Evolutionary conservation across 1,140 invertebrate species (phyloP).

Genomic region (Orchesella cincta): DNA sequence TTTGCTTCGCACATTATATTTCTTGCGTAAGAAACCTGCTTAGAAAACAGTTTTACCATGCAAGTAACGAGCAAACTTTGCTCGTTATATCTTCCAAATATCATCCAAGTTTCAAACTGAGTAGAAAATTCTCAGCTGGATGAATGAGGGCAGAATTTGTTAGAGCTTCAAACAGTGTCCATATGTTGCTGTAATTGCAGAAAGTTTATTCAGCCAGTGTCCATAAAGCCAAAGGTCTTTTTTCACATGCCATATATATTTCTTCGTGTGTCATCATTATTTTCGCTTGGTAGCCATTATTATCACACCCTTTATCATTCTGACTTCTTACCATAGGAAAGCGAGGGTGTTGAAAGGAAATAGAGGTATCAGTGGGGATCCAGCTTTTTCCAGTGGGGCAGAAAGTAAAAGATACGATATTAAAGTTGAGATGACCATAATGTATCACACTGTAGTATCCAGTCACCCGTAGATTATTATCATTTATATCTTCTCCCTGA

Average conservation of each 20-base stretch:
- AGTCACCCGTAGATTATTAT: background rate
- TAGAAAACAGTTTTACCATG: no score
- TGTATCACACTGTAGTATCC: no score
- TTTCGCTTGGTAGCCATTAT: slow-evolving; percentile 2
- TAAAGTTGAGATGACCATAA: no score
- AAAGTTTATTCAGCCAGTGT: background rate
- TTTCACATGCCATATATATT: background rate
- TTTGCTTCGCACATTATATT: no score
- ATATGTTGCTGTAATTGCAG: no score
- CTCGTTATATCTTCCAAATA: background rate
- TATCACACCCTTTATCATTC: background rate
- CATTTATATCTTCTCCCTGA: background rate
- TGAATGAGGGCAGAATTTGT: no score
- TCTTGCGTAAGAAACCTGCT: no score
- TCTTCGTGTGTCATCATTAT: background rate
- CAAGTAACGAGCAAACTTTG: background rate
- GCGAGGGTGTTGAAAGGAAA: no score
- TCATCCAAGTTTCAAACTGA: background rate
- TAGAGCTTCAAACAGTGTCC: no score
- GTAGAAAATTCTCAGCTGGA: background rate
- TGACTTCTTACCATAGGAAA: background rate
- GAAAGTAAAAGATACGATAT: no score
- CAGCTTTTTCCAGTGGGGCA: no score
- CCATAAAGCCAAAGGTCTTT: background rate
- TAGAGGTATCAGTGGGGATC: no score